These are phyloP conservation scores for Yponomeuta malinellus DNA, from an alignment of 2,888 invertebrate species.

Conservation along the genomic window DNA sequence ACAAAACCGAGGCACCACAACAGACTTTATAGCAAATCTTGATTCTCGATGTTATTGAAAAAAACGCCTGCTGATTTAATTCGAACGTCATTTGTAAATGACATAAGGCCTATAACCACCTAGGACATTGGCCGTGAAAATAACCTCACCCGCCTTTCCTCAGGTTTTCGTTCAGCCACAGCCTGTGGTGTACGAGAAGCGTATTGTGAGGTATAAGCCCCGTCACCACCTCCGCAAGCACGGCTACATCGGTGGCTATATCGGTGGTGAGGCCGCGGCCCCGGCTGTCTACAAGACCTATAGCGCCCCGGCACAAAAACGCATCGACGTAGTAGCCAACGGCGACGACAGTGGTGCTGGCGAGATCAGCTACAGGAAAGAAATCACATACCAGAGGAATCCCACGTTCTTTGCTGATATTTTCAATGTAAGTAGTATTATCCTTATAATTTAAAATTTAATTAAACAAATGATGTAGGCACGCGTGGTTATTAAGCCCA, in stretches of 20 bases:
- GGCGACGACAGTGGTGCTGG: constrained; percentile 27
- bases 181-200: constrained; percentile 44
- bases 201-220: constrained; percentile 45
- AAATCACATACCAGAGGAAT: constrained; percentile 44
- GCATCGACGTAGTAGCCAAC: constrained; percentile 42
- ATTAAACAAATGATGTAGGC: background rate
- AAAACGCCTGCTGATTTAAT: too few relatives aligned
- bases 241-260: constrained; percentile 49
- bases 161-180: constrained; percentile 7
- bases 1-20: too few relatives aligned
- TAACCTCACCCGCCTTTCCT: background rate
- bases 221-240: constrained; percentile 49
- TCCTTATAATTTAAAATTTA: background rate
- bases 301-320: constrained; percentile 44
- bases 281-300: constrained; percentile 27
- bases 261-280: constrained; percentile 36
- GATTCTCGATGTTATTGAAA: too few relatives aligned
- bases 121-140: too few relatives aligned
- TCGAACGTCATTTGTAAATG: too few relatives aligned
- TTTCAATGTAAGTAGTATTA: constrained; percentile 76
- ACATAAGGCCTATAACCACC: too few relatives aligned
- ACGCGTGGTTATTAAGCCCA: too few relatives aligned
- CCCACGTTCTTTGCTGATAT: constrained; percentile 77
- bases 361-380: constrained; percentile 41
- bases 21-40: too few relatives aligned